These are phyloP conservation scores for Laodelphax striatellus DNA, from an alignment of 1,140 invertebrate species.

Conservation along the genomic window DNA sequence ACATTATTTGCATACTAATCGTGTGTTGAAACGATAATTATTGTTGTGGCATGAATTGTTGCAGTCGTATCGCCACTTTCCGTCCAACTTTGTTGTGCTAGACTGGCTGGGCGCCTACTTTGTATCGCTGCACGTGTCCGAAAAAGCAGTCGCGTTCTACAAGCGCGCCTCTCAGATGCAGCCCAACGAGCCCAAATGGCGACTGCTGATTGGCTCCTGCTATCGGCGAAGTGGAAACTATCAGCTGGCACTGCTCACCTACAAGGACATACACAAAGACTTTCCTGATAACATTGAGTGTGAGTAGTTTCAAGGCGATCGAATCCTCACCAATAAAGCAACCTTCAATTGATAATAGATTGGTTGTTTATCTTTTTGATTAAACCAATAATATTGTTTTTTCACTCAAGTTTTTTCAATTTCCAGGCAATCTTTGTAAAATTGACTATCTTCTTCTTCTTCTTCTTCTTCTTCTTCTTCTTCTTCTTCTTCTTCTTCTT, in stretches of 20 bases:
- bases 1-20: too few species aligned
- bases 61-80: slow-evolving; percentile 77
- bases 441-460: too few species aligned
- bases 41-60: slow-evolving; percentile 14
- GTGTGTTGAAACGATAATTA: too few species aligned
- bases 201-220: slow-evolving; percentile 73
- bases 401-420: too few species aligned
- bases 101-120: slow-evolving; percentile 89
- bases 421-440: too few species aligned
- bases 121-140: slow-evolving; percentile 74
- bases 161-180: slow-evolving; percentile 79
- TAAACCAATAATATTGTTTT: too few species aligned
- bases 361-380: too few species aligned
- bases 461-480: too few species aligned
- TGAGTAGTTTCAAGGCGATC: too few species aligned
- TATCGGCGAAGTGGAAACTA: slow-evolving; percentile 72
- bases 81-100: slow-evolving; percentile 78
- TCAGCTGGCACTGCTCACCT: slow-evolving; percentile 66
- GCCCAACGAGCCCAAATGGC: slow-evolving; percentile 74
- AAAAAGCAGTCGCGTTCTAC: slow-evolving; percentile 82
- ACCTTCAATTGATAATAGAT: too few species aligned
- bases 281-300: slow-evolving; percentile 83
- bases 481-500: too few species aligned
- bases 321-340: too few species aligned
- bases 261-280: slow-evolving; percentile 61